phyloP scores from a whole-genome alignment of 2,113 vertebrate species.

The Menidia beryllina region DNA sequence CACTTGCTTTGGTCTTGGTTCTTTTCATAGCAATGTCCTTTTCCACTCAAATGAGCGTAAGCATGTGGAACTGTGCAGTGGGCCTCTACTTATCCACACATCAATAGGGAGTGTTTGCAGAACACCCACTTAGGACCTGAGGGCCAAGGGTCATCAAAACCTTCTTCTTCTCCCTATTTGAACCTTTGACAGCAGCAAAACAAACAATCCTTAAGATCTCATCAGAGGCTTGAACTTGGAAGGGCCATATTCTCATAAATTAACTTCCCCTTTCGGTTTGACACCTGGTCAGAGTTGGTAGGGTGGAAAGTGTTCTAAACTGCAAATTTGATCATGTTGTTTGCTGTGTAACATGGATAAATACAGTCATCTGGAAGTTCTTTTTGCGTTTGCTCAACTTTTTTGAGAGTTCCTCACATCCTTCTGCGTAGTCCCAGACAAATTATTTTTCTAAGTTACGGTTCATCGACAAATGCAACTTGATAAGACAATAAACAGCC shows the following conservation, averaged over 20 bases:
- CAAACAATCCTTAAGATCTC: slow-evolving; percentile 77
- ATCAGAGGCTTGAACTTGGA: slow-evolving; percentile 78
- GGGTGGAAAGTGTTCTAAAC: neutral
- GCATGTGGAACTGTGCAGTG: slow-evolving; percentile 36
- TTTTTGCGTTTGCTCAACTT: neutral
- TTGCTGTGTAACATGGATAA: neutral
- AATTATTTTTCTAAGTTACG: too few species aligned
- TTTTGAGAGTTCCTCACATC: neutral
- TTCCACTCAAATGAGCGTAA: slow-evolving; percentile 71
- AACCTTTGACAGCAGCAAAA: slow-evolving; percentile 76
- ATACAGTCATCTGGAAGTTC: neutral
- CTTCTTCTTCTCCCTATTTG: slow-evolving; percentile 69
- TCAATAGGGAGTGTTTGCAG: slow-evolving; percentile 77
- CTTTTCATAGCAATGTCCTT: slow-evolving; percentile 65
- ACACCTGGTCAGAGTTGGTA: slow-evolving; percentile 44
- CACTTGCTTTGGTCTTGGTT: slow-evolving; percentile 43
- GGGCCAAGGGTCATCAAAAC: slow-evolving; percentile 81
- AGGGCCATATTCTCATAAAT: slow-evolving; percentile 55
- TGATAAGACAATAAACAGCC: neutral
- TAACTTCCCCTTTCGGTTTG: slow-evolving; percentile 54
- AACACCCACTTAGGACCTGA: slow-evolving; percentile 76
- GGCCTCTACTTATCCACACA: slow-evolving; percentile 70
- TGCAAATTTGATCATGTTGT: slow-evolving; percentile 7
- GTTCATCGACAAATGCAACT: neutral
- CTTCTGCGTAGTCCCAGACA: neutral